phyloP scores from a whole-genome alignment of 1,140 invertebrate genomes.

The Drosophila biarmipes region DNA sequence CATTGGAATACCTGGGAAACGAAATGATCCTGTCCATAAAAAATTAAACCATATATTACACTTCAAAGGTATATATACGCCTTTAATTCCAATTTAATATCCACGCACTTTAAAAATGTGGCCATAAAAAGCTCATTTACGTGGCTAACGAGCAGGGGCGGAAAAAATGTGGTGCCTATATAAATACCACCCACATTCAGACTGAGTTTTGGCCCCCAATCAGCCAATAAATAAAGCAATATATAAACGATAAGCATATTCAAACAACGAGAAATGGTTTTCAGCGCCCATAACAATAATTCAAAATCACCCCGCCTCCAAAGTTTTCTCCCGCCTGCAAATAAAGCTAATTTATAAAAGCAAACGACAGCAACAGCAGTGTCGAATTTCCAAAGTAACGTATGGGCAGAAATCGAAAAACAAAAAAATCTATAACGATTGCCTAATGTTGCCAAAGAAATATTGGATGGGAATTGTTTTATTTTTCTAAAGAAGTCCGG shows the following conservation, averaged over 20 bases:
- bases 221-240: slow-evolving; percentile 75
- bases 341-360: slow-evolving; percentile 67
- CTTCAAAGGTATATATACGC: slow-evolving; percentile 3
- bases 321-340: neutral
- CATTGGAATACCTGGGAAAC: neutral
- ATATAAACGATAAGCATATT: slow-evolving; percentile 73
- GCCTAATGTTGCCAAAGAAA: slow-evolving; percentile 1
- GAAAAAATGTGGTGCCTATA: slow-evolving; percentile 52
- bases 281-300: slow-evolving; percentile 64
- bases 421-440: slow-evolving; percentile 25
- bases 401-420: slow-evolving; percentile 25
- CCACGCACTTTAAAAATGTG: slow-evolving; percentile 30
- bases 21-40: neutral
- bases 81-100: slow-evolving; percentile 21
- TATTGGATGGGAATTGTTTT: slow-evolving; percentile 21
- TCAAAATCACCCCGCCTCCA: slow-evolving; percentile 39
- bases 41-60: neutral
- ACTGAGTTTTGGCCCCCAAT: slow-evolving; percentile 40
- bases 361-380: slow-evolving; percentile 47
- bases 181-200: slow-evolving; percentile 17
- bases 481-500: slow-evolving; percentile 14
- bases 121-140: slow-evolving; percentile 70
- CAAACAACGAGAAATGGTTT: slow-evolving; percentile 29
- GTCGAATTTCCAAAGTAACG: slow-evolving; percentile 62
- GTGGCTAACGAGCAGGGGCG: slow-evolving; percentile 61